Conservation (phyloP, 1,140 invertebrate genomes). For the Psilanteris sp. region DNA sequence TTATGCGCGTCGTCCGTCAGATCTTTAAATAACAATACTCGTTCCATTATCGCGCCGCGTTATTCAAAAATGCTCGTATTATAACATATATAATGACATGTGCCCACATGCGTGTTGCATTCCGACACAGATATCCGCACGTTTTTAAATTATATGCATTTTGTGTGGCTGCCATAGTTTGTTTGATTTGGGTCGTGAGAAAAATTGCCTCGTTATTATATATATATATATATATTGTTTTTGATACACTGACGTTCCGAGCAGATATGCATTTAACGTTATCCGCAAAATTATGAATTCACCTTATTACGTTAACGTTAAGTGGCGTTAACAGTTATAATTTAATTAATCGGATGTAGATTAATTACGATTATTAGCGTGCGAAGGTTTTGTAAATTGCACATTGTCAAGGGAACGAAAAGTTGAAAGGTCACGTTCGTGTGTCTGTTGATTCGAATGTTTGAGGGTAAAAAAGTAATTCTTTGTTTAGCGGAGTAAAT, state of each 20-base stretch:
- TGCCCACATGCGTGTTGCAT: not conserved
- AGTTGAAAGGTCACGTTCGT: no score
- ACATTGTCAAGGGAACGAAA: not conserved
- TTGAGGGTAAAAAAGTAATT: no score
- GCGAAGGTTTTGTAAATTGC: conserved; percentile 11
- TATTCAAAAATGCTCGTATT: conserved; percentile 34
- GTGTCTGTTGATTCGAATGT: no score
- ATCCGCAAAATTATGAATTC: no score
- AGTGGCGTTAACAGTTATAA: conserved; percentile 34
- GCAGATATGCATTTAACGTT: no score
- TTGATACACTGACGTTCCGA: no score
- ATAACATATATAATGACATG: conserved; percentile 24
- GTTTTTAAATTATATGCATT: conserved; percentile 33
- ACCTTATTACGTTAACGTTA: conserved; percentile 6
- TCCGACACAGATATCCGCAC: conserved; percentile 31
- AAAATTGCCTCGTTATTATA: conserved; percentile 1
- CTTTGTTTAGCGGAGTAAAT: no score
- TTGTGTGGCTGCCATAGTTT: conserved; percentile 17
- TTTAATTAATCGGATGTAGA: conserved; percentile 18
- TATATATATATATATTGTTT: no score
- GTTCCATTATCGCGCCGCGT: conserved; percentile 30
- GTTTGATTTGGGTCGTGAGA: conserved; percentile 19
- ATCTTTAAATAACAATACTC: conserved; percentile 55
- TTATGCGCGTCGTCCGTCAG: conserved; percentile 46
- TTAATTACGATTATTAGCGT: conserved; percentile 32